Percentiles rank a stretch among this genome's conserved stretches.
phyloP scores from a whole-genome alignment of 2,113 vertebrate genomes.

The Python bivittatus region DNA sequence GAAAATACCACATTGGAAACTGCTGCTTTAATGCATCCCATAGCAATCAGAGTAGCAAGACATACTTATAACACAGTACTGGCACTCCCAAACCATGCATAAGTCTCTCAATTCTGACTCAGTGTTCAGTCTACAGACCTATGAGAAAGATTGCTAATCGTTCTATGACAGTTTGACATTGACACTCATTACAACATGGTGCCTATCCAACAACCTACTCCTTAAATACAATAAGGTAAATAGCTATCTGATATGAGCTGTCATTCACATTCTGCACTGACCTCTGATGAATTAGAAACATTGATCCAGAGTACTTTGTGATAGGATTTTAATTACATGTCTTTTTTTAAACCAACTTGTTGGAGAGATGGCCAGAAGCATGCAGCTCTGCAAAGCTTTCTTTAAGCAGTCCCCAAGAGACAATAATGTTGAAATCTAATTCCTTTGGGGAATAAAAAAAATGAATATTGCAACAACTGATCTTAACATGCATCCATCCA shows the following conservation, averaged over 20 bases:
- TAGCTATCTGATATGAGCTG: slow-evolving; percentile 17
- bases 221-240: slow-evolving; percentile 13
- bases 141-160: background rate
- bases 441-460: slow-evolving; percentile 19
- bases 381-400: background rate
- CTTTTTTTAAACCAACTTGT: background rate
- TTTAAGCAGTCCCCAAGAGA: background rate
- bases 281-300: background rate
- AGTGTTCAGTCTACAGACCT: background rate
- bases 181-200: background rate
- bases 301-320: background rate
- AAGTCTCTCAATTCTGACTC: background rate
- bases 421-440: background rate
- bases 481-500: background rate
- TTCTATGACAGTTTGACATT: slow-evolving; percentile 2
- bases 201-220: background rate
- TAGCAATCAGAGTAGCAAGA: background rate
- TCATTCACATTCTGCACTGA: background rate
- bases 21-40: background rate
- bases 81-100: background rate
- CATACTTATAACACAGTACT: background rate
- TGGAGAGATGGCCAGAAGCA: background rate
- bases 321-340: slow-evolving; percentile 11
- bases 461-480: background rate
- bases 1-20: background rate